These are phyloP conservation scores for Hemithea aestivaria DNA, from an alignment of 2,888 invertebrate genomes.

Conservation along the genomic window DNA sequence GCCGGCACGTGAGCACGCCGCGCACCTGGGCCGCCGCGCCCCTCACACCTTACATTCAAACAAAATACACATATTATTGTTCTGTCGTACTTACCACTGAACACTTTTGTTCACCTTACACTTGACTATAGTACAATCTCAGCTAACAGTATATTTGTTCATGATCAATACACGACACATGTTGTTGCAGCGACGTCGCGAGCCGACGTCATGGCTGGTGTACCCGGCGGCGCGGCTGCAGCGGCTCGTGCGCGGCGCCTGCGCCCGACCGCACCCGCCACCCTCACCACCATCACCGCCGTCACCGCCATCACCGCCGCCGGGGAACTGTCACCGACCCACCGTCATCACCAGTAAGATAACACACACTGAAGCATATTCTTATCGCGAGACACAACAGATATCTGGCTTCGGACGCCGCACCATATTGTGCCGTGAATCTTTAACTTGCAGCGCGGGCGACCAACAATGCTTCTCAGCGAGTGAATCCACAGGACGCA, in stretches of 20 bases:
- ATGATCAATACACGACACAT: no score
- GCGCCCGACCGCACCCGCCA: slow-evolving; percentile 20
- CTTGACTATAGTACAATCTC: no score
- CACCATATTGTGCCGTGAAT: no score
- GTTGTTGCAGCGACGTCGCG: slow-evolving; percentile 38
- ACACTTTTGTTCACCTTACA: no score
- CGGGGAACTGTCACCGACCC: slow-evolving; percentile 25
- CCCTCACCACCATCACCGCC: slow-evolving; percentile 10
- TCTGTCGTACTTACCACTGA: no score
- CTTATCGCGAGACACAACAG: background rate
- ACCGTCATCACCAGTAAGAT: slow-evolving; percentile 39
- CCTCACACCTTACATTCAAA: background rate
- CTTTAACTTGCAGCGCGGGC: no score
- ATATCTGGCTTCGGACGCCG: no score
- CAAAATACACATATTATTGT: no score
- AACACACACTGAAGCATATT: background rate
- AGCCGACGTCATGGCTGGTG: slow-evolving; percentile 47
- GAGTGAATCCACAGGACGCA: no score
- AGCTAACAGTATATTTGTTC: no score
- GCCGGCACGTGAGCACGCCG: slow-evolving; percentile 12
- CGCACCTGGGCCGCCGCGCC: slow-evolving; percentile 2
- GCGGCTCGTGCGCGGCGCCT: slow-evolving; percentile 42
- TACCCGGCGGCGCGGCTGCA: slow-evolving; percentile 54
- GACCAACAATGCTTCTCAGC: no score
- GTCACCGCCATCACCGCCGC: slow-evolving; percentile 18